Conservation (phyloP, 2,888 invertebrate species). For the Xestia sexstrigata region DNA sequence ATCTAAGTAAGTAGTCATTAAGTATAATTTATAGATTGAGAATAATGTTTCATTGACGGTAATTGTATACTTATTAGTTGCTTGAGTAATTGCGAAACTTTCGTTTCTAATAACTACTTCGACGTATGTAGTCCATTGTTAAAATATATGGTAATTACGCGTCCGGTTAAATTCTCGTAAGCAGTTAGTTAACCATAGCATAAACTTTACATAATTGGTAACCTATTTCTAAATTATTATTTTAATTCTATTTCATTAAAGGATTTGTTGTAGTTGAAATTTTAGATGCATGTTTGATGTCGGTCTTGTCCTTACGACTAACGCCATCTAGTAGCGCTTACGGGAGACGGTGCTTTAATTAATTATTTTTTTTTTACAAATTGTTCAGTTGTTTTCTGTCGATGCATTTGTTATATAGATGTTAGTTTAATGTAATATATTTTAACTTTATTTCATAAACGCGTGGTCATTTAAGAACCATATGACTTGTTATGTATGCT, state of each 20-base stretch:
- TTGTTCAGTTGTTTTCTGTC: not conserved
- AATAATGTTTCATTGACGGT: not conserved
- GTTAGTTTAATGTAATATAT: not conserved
- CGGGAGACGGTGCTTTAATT: not conserved
- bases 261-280: not conserved
- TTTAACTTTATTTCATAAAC: not conserved
- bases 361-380: not conserved
- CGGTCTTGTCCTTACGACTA: conserved; percentile 1
- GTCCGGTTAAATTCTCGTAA: conserved; percentile 15
- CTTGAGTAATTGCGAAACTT: conserved; percentile 29
- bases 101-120: conserved; percentile 21
- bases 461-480: not conserved
- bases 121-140: conserved; percentile 2
- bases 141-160: conserved; percentile 8
- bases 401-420: not conserved
- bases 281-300: not conserved
- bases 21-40: conserved; percentile 3
- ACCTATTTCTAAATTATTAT: conserved; percentile 12
- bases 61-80: conserved; percentile 8
- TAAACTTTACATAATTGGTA: not conserved
- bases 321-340: conserved; percentile 49
- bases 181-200: conserved; percentile 10
- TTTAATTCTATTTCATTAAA: conserved; percentile 3
- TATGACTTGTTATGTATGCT: not conserved
- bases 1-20: not conserved